These are phyloP conservation scores for Ctenicera cuprea DNA, from an alignment of 2,888 invertebrate species.

Conservation along the genomic window DNA sequence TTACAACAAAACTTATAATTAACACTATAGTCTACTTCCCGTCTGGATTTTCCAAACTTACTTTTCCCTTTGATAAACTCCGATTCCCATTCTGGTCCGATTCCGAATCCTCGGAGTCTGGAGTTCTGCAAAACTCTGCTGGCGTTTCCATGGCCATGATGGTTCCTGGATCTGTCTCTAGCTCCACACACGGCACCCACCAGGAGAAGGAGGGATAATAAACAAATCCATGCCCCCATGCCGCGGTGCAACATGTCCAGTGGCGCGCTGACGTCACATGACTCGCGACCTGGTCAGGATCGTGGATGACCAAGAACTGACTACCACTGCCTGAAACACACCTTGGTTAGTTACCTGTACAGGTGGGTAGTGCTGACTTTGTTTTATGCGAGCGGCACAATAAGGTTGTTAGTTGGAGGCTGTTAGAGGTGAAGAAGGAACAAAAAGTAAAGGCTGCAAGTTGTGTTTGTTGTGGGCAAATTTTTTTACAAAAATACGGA, in stretches of 20 bases:
- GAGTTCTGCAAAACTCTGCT: slow-evolving; percentile 35
- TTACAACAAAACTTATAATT: neutral
- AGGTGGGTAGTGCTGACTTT: slow-evolving; percentile 56
- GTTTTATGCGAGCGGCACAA: slow-evolving; percentile 53
- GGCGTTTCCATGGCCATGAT: slow-evolving; percentile 46
- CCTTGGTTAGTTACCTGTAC: slow-evolving; percentile 62
- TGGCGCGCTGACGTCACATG: slow-evolving; percentile 58
- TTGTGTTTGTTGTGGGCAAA: too few relatives aligned
- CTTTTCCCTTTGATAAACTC: slow-evolving; percentile 70
- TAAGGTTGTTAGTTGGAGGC: neutral
- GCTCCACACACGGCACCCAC: slow-evolving; percentile 50
- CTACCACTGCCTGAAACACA: slow-evolving; percentile 57
- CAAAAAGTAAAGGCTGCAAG: too few relatives aligned
- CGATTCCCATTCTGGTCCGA: slow-evolving; percentile 62
- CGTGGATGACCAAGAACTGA: slow-evolving; percentile 60
- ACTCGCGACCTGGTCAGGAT: slow-evolving; percentile 52
- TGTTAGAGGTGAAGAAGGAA: too few relatives aligned
- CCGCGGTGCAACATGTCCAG: slow-evolving; percentile 60
- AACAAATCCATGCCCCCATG: slow-evolving; percentile 56
- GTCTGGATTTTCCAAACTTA: too few relatives aligned
- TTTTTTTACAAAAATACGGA: too few relatives aligned
- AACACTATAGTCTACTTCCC: too few relatives aligned
- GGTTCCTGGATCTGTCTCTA: slow-evolving; percentile 43
- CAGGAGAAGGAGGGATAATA: slow-evolving; percentile 51
- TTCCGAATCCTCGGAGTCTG: slow-evolving; percentile 40